phyloP scores from a whole-genome alignment of 2,888 invertebrate species.

The Synanthedon andrenaeformis region DNA sequence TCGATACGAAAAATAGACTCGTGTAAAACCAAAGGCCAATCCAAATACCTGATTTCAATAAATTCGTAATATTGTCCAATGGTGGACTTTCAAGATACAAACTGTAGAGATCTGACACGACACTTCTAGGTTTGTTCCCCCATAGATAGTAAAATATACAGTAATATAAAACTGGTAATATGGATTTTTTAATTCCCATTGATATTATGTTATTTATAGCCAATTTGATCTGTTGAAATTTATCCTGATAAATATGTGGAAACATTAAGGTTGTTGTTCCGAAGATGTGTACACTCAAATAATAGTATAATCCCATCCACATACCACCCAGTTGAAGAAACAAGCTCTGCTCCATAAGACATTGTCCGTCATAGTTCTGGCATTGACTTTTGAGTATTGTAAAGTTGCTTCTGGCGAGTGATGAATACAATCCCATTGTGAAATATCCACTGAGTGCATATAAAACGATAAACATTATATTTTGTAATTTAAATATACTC shows the following conservation, averaged over 20 bases:
- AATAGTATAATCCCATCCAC: constrained; percentile 74
- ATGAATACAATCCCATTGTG: constrained; percentile 77
- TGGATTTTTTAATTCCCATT: constrained; percentile 68
- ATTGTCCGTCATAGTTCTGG: constrained; percentile 55
- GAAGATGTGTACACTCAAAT: constrained; percentile 67
- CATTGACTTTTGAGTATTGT: constrained; percentile 62
- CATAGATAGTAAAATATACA: constrained; percentile 72
- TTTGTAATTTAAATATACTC: constrained; percentile 72
- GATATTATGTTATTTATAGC: constrained; percentile 69
- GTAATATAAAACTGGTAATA: constrained; percentile 74
- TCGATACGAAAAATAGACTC: constrained; percentile 76
- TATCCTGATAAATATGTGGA: constrained; percentile 78
- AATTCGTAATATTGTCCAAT: constrained; percentile 55
- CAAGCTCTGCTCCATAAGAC: constrained; percentile 75
- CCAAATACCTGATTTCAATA: constrained; percentile 62
- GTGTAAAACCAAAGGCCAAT: constrained; percentile 78
- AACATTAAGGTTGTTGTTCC: constrained; percentile 72
- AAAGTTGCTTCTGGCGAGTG: constrained; percentile 72
- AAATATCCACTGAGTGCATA: constrained; percentile 76
- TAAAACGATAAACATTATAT: constrained; percentile 64
- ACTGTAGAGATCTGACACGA: constrained; percentile 64
- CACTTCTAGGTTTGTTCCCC: constrained; percentile 66
- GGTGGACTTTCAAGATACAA: constrained; percentile 65
- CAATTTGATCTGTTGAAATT: constrained; percentile 75
- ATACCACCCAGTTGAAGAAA: constrained; percentile 77